phyloP scores from a whole-genome alignment of 2,113 vertebrate genomes.

The Pongo abelii region DNA sequence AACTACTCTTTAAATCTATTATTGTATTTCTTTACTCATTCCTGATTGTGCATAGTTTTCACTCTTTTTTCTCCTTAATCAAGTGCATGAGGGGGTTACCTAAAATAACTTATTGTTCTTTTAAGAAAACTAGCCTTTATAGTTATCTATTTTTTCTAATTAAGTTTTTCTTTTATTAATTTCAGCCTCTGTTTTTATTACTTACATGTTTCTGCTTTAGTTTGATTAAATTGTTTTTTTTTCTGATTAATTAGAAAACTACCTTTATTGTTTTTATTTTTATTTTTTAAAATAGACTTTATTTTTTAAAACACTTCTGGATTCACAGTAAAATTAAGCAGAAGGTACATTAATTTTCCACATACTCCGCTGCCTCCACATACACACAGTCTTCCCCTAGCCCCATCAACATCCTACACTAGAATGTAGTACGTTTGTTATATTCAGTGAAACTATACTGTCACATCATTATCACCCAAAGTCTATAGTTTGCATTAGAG shows the following conservation, averaged over 20 bases:
- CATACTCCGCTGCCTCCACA: not conserved
- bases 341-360: not conserved
- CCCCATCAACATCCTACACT: not conserved
- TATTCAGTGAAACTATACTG: not conserved
- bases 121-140: not conserved
- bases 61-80: not conserved
- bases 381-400: not conserved
- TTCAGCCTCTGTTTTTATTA: not conserved
- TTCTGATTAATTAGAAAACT: not conserved
- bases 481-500: not conserved
- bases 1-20: not conserved
- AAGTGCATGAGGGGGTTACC: not conserved
- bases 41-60: not conserved
- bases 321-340: not conserved
- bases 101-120: not conserved
- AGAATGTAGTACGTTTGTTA: not conserved
- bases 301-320: not conserved
- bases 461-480: not conserved
- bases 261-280: not conserved
- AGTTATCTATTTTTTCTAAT: not conserved
- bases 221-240: not conserved
- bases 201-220: not conserved
- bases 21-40: not conserved
- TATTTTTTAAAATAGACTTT: not conserved
- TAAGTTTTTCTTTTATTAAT: not conserved